Percentiles rank a stretch among this genome's conserved stretches.
Conservation (phyloP, 2,797 vertebrate species). For the Sitta carolinensis region DNA sequence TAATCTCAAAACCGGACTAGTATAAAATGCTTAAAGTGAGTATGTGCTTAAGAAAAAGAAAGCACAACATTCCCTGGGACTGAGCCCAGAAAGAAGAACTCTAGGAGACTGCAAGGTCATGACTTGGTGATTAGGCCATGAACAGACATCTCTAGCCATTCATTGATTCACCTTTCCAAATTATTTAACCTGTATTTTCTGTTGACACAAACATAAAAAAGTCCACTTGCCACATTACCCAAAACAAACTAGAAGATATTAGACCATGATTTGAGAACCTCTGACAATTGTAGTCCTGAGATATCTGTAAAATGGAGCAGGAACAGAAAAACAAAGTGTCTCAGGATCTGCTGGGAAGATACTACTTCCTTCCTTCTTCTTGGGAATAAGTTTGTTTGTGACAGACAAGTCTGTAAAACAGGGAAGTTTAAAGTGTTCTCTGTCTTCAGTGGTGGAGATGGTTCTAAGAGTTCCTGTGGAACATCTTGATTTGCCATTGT, state of each 20-base stretch:
- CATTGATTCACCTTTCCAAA: not conserved
- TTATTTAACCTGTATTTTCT: not conserved
- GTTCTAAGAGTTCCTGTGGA: not conserved
- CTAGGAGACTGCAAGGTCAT: not conserved
- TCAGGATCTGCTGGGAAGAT: not conserved
- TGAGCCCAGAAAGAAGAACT: not conserved
- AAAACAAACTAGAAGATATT: not conserved
- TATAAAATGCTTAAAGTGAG: not conserved
- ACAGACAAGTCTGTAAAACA: not conserved
- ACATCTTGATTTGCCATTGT: not conserved
- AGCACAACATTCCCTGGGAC: not conserved
- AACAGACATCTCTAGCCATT: not conserved
- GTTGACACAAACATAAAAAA: not conserved
- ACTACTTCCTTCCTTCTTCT: not conserved
- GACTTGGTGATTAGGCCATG: not conserved
- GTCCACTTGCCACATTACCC: not conserved
- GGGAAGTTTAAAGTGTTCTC: not conserved
- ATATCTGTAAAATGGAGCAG: not conserved
- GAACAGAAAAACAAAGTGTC: not conserved
- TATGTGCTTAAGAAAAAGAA: not conserved
- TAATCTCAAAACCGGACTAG: not conserved
- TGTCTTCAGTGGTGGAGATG: not conserved
- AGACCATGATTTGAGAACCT: not conserved
- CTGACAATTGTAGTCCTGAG: not conserved
- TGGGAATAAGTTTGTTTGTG: not conserved